Evolutionary conservation across 2,113 vertebrate species (phyloP), one percentile per base, ranked within the genome.

Genomic region (Urocynchramus pylzowi): DNA sequence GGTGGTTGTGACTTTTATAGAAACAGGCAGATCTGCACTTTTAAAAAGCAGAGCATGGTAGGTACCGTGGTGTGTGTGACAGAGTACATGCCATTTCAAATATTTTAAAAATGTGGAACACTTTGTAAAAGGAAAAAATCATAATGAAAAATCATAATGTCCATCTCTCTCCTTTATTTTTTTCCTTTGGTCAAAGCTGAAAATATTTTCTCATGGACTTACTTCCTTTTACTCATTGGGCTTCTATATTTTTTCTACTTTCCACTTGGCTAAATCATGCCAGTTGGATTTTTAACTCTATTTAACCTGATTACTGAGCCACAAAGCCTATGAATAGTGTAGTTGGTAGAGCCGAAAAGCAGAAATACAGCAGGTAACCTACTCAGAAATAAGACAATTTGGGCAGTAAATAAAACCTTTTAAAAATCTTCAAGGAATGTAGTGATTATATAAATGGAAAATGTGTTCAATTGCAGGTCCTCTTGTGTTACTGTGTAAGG

Each of bases 231-330:
- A 56, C 52, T 96, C 77, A 67, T 70, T 94, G 37, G 31, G 80
- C 14, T 89, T 37, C 33, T 75, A 4, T 64, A 69, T 76, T 91
- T 54, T 69, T 53, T 87, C 90, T 89, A 68, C 54, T 19, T 65
- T 71, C 59, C 77, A 80, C 68, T 75, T 90, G 83, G 50, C 68
- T 90, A 90, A 87, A 82, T 88, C 41, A 53, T 93, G 52, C 75
- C 50, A 77, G 22, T 50, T 95, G 63, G 26, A 82, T 91, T 93
- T 97, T 97, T 69, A 65, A 94, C 95, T 91, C 77, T 81, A 33
- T 92, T 35, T 65, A 59, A 52, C 28, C 6, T 39, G 37, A 71
- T 77, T 75, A 57, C 33, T 57, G 27, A 94, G 20, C 65, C 37
- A 19, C 65, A 79, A 90, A 42, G 65, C 61, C 90, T 95, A 4